Conservation (phyloP, 2,113 vertebrate genomes). For the Brienomyrus brachyistius region DNA sequence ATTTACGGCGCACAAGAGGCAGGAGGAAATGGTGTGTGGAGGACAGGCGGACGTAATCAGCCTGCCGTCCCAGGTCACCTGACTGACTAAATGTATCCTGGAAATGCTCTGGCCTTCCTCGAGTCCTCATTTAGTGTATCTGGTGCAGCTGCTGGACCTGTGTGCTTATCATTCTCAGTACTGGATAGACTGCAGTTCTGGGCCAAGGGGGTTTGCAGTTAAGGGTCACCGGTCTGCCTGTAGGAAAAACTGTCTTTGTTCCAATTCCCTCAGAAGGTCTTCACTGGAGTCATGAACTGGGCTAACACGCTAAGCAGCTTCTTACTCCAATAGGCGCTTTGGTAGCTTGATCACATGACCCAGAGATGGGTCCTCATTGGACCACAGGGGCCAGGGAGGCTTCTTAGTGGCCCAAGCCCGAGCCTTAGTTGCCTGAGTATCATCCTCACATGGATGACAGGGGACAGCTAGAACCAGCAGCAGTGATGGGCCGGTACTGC, state of each 20-base stretch:
- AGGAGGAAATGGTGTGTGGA: background rate
- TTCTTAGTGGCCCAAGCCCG: background rate
- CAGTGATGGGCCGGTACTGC: background rate
- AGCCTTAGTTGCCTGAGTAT: background rate
- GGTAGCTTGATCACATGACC: background rate
- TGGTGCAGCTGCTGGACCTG: background rate
- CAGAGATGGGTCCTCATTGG: background rate
- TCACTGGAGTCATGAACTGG: background rate
- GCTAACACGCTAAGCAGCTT: background rate
- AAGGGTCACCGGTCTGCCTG: background rate
- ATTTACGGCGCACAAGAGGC: background rate
- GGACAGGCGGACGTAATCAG: background rate
- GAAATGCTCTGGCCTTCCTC: background rate
- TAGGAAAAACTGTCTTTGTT: background rate
- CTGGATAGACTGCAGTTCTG: background rate
- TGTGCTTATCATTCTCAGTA: background rate
- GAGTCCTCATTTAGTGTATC: background rate
- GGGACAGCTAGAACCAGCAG: background rate
- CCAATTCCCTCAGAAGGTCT: background rate
- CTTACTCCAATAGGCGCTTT: background rate
- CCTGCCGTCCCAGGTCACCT: background rate
- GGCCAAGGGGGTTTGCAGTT: background rate
- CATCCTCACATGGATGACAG: background rate
- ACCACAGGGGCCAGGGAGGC: background rate
- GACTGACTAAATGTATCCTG: background rate